Percentiles rank a stretch among this genome's conserved stretches.
Conservation (phyloP, 2,113 vertebrate genomes). For the Asarcornis scutulata region DNA sequence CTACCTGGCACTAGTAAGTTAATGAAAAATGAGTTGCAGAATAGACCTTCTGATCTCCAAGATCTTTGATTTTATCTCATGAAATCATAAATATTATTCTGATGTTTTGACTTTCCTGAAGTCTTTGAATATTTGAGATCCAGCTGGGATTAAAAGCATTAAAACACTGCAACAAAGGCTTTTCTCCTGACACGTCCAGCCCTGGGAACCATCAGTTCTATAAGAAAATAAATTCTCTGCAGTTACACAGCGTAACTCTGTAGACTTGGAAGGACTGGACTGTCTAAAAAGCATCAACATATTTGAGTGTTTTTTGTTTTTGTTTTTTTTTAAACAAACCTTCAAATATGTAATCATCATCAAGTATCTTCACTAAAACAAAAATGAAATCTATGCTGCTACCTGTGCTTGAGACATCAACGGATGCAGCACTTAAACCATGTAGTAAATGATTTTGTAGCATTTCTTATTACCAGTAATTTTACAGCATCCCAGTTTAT, state of each 20-base stretch:
- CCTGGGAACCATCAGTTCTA: neutral
- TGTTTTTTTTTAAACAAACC: neutral
- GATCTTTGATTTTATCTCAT: neutral
- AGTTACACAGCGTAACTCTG: neutral
- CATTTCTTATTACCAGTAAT: conserved; percentile 67
- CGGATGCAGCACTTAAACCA: neutral
- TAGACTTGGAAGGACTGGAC: neutral
- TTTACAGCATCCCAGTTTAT: conserved; percentile 61
- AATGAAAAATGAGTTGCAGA: neutral
- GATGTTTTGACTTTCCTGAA: neutral
- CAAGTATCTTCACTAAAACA: conserved; percentile 4
- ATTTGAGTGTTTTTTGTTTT: neutral
- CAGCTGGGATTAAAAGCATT: neutral
- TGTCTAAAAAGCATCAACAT: neutral
- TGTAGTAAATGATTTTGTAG: conserved; percentile 25
- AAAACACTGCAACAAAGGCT: neutral
- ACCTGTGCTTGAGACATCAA: conserved; percentile 4
- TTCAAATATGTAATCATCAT: neutral
- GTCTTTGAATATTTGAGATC: neutral
- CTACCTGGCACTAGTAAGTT: neutral
- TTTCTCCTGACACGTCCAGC: neutral
- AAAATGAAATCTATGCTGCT: neutral
- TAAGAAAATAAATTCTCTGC: neutral
- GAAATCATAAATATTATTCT: neutral
- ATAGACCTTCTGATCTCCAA: neutral